A percentile compares a stretch with the other conserved stretches of the same genome.
Evolutionary conservation across 1,140 invertebrate species (phyloP).

Genomic region (Drosophila chauvacae): DNA sequence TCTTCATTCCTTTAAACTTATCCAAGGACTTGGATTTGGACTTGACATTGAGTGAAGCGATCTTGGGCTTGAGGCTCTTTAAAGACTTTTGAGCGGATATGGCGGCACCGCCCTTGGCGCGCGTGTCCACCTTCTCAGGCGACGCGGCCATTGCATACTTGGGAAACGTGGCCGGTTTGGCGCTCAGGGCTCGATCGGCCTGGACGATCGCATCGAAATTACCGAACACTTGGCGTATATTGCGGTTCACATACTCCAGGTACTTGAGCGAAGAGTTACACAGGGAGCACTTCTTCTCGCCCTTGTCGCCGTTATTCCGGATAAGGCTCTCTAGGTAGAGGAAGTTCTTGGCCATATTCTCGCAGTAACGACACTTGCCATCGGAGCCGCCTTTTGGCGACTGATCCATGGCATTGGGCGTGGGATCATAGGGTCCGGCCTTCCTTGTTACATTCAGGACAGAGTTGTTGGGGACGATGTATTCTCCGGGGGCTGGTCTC

Average conservation of each 20-base stretch:
- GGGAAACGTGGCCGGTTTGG: constrained; percentile 51
- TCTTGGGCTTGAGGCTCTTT: constrained; percentile 37
- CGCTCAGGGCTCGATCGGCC: constrained; percentile 62
- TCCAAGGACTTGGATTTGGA: constrained; percentile 13
- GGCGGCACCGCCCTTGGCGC: constrained; percentile 47
- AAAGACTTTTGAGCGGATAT: constrained; percentile 19
- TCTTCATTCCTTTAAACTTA: constrained; percentile 1
- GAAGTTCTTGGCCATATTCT: constrained; percentile 82
- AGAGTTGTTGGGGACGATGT: constrained; percentile 75
- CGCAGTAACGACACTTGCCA: constrained; percentile 69
- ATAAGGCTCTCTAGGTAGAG: constrained; percentile 80
- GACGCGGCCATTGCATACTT: constrained; percentile 56
- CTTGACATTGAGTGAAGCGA: background rate
- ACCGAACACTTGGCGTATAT: constrained; percentile 74
- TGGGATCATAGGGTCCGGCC: constrained; percentile 36
- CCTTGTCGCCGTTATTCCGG: constrained; percentile 62
- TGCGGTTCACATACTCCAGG: constrained; percentile 74
- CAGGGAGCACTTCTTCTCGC: constrained; percentile 57
- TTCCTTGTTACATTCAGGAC: constrained; percentile 51
- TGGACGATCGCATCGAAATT: constrained; percentile 67
- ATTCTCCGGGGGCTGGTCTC: constrained; percentile 42
- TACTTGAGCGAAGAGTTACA: constrained; percentile 76
- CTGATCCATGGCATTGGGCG: constrained; percentile 48
- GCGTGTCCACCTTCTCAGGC: background rate
- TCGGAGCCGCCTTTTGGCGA: constrained; percentile 16